A percentile compares a stretch with the other conserved stretches of the same genome.
These are phyloP conservation scores for Oligia strigilis DNA, from an alignment of 2,888 invertebrate species.

Conservation along the genomic window DNA sequence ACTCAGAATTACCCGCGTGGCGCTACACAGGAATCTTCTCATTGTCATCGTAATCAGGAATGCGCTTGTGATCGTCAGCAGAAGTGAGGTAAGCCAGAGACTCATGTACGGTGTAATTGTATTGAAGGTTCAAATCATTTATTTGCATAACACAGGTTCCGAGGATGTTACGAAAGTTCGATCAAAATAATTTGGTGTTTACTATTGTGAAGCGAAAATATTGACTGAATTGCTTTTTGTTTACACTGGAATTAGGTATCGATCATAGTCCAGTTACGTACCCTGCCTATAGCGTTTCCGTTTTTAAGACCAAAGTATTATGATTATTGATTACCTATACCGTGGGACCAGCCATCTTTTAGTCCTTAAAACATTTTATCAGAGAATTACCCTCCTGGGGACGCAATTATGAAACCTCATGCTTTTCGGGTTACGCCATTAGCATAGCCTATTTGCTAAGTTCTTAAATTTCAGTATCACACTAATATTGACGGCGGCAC, in stretches of 20 bases:
- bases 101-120: conserved; percentile 29
- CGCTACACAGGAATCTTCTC: conserved; percentile 91
- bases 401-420: neutral
- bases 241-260: neutral
- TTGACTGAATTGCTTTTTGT: conserved; percentile 19
- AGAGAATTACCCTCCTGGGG: neutral
- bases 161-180: too few species aligned
- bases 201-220: conserved; percentile 11
- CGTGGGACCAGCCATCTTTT: neutral
- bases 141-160: too few species aligned
- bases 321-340: neutral
- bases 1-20: conserved; percentile 88
- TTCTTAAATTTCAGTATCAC: too few species aligned
- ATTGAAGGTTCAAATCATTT: neutral
- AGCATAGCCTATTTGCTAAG: too few species aligned
- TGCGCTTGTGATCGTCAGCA: conserved; percentile 89
- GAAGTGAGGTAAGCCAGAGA: conserved; percentile 86
- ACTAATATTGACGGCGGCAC: too few species aligned
- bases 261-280: neutral
- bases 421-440: neutral
- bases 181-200: conserved; percentile 34
- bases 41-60: conserved; percentile 91
- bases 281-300: neutral
- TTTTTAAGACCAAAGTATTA: neutral
- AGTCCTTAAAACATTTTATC: neutral